Percentiles rank a stretch among this genome's conserved stretches.
These are phyloP conservation scores for Panthera uncia DNA, from an alignment of 2,113 vertebrate genomes.

Conservation along the genomic window DNA sequence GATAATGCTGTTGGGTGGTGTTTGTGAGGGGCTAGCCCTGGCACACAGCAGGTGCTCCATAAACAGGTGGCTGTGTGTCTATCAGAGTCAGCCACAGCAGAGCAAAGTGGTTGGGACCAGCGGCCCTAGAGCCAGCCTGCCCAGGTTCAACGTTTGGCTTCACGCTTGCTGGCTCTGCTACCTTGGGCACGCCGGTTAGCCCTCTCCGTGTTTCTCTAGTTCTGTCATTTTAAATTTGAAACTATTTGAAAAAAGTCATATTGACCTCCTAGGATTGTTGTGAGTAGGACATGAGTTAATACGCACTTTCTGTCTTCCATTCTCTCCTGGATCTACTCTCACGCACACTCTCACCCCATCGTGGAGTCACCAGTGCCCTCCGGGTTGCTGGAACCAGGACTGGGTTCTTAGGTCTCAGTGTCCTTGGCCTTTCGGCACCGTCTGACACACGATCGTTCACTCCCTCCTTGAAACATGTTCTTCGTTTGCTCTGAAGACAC, in stretches of 20 bases:
- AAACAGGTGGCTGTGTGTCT: not conserved
- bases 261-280: not conserved
- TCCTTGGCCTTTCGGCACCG: not conserved
- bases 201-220: not conserved
- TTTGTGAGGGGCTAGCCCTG: not conserved
- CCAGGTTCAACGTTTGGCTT: not conserved
- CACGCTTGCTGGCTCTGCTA: not conserved
- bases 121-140: not conserved
- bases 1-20: fast-evolving
- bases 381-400: not conserved
- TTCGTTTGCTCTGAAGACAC: not conserved
- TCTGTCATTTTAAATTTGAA: not conserved
- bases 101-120: not conserved
- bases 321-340: not conserved
- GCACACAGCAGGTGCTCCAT: not conserved
- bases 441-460: not conserved
- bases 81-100: not conserved
- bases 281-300: not conserved
- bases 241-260: not conserved
- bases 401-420: not conserved
- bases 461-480: not conserved
- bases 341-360: not conserved
- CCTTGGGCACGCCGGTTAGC: not conserved
- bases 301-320: not conserved
- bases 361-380: not conserved